Base-by-base conservation (phyloP, 2,113 vertebrate species). In the Xiphophorus maculatus region DNA sequence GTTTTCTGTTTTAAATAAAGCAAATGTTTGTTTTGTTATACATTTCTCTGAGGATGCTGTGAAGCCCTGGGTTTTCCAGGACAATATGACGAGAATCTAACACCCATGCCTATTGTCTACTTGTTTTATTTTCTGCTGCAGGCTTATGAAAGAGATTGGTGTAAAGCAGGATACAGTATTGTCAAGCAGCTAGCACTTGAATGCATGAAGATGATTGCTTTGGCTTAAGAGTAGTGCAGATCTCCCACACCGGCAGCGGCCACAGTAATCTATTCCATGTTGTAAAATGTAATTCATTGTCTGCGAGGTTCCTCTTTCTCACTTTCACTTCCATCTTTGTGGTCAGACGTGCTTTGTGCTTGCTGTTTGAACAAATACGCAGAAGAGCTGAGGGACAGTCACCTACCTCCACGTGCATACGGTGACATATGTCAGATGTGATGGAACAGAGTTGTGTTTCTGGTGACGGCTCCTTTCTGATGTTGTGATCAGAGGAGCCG, bases 361-460 rank as follows among this genome's bases (percentile, higher is more conserved):
- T 35, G 22, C 35, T 33, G 28, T 35, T 67, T 48, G 65, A 68
- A 28, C 33, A 22, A 68, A 67, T n/a, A 11, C 71, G 63, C 69
- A 69, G 35, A 74, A n/a, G 78, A 64, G 69, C 61, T 37, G 5
- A 63, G 62, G 40, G 60, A 63, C 77, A 70, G n/a, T 27, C 65
- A 48, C 48, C 35, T 29, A 65, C 72, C 69, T 60, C 6, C 28
- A 19, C 61, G 40, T n/a, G 29, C 62, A 66, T 79, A 61, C 51
- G 42, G 13, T 15, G 35, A 67, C 51, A 68, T 64, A 58, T 66
- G 51, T 76, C 77, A 74, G 73, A 28, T 28, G 40, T 69, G 44
- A 82, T 75, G 68, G 61, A 84, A 68, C 67, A 60, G 80, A 80
- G 77, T 44, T 60, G 74, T 85, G 76, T 81, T 77, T 80, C 60